Evolutionary conservation across 37 sponge, comb jelly and placozoan species (phyloP), one percentile per base, ranked within the genome.

Genomic region (Chondrilla cf. caribensis): DNA sequence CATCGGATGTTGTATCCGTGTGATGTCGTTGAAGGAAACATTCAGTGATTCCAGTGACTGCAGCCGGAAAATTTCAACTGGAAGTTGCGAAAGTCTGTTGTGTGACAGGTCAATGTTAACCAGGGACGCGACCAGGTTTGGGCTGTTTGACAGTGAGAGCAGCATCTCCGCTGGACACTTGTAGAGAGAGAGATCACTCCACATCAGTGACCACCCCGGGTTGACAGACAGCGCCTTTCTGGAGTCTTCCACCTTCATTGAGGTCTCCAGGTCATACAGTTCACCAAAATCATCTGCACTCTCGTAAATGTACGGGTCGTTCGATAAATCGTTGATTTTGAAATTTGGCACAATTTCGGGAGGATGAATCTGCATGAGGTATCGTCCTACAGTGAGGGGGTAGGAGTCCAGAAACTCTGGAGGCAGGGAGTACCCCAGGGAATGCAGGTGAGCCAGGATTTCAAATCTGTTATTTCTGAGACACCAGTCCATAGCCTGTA

Each of bases 401-500:
- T 83, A 79, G 11, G 60, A 35, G 57, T 79, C 55, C 3, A 90
- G 83, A 38, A 86, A 72, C 22, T 79, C 84, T 1, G 17, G 47
- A 37, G 90, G 84, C 19, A 90, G 66, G 35, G 80, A 26, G 77
- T 90, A 90, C 54, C 90, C 90, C 33, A 86, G 67, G 26, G 78
- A 42, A 11, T 83, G 71, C 18, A 90, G 79, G 58, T 90, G 87
- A 17, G 84, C 78, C 40, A 90, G 73, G 26, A 90, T 86, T 28
- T 80, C 83, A 59, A 79, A 83, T 38, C 78, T 82, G 64, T 85
- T 78, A 21, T 42, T 64, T 24, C 9, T 25, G 0, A 90, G 58
- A 21, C 86, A 68, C 90, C 90, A 90, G 39, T 86, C 87, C 84
- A 90, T 90, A 39, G 83, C 60, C 90, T 90, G 54, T 7, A 58